Percentiles rank a stretch among this genome's conserved stretches.
Evolutionary conservation across 2,113 vertebrate genomes (phyloP).

Genomic region (Chlorocebus sabaeus): DNA sequence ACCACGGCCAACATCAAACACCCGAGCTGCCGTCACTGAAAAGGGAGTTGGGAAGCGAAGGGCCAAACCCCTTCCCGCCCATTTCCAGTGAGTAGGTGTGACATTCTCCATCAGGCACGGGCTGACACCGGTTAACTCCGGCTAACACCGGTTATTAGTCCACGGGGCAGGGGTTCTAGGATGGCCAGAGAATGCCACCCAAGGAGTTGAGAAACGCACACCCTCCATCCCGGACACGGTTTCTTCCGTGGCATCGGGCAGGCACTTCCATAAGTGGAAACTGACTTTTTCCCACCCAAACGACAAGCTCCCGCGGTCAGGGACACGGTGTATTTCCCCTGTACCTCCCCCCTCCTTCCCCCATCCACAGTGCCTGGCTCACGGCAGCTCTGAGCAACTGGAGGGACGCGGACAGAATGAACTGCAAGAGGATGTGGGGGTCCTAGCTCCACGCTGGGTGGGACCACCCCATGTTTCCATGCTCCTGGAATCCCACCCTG

Average conservation of each 20-base stretch:
- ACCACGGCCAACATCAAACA: neutral
- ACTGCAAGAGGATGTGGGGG: neutral
- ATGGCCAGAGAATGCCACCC: rapidly evolving
- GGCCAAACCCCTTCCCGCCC: rapidly evolving
- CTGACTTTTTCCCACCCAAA: neutral
- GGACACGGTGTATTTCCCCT: neutral
- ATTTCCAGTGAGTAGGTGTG: neutral
- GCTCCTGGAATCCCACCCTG: neutral
- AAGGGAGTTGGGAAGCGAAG: rapidly evolving
- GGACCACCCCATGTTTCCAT: neutral
- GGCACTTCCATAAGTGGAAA: neutral
- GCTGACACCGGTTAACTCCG: rapidly evolving
- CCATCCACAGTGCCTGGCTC: rapidly evolving
- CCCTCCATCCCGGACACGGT: neutral
- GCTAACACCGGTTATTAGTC: too few species aligned
- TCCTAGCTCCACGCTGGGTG: neutral
- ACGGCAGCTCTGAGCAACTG: neutral
- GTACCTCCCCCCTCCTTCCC: neutral
- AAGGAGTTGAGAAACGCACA: neutral
- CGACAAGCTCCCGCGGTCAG: neutral
- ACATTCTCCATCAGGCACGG: too few species aligned
- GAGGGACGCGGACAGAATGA: neutral
- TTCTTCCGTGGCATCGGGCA: neutral
- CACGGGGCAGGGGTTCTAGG: neutral
- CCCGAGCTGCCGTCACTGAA: too few species aligned